Base-by-base conservation (phyloP, 2,888 invertebrate species). In the Micoletzkya japonica region DNA sequence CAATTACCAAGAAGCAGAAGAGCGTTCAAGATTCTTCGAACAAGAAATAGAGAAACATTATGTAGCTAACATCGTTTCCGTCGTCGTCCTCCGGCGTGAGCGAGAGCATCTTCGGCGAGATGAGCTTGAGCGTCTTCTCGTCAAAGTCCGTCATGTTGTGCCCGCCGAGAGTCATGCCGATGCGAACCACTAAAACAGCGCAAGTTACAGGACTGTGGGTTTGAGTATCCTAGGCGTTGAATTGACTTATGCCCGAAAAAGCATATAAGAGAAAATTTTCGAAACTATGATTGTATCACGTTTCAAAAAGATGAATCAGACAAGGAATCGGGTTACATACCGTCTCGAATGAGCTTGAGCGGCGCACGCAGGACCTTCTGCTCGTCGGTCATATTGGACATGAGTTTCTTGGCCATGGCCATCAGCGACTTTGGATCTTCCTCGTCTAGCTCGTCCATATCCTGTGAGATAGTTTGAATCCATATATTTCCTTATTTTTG, bases 51-150 rank as follows among this genome's bases (percentile, higher is more conserved):
- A n/a, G n/a, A n/a, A n/a, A n/a, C n/a, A n/a, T n/a, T n/a, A n/a
- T n/a, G n/a, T n/a, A n/a, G n/a, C 10, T 14, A 14, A 32, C 36
- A 17, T 59, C 59, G 24, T 59, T 24, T 6, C 75, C 77, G 30
- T 74, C 75, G 28, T 82, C 81, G 26, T 82, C 77, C n/a, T 83
- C 84, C 3, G 83, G 82, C 37, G 81, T 76, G 32, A 84, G 71
- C 2, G 77, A 77, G 71, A 84, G 73, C 60, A 84, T 70, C 57
- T 84, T 61, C 28, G 84, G 84, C 1, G 83, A 84, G 57, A 73
- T 73, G 69, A 79, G 64, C 58, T 80, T 83, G 67, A 83, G 49
- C 3, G 81, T 84, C 70, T 83, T 84, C 32, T 81, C 74, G 37
- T 84, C 82, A 66, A 84, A 84, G 36, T 74, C 77, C 2, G 82